phyloP scores from a whole-genome alignment of 92 coral and sea anemone genomes.

The Umimayanthus chanpuru region DNA sequence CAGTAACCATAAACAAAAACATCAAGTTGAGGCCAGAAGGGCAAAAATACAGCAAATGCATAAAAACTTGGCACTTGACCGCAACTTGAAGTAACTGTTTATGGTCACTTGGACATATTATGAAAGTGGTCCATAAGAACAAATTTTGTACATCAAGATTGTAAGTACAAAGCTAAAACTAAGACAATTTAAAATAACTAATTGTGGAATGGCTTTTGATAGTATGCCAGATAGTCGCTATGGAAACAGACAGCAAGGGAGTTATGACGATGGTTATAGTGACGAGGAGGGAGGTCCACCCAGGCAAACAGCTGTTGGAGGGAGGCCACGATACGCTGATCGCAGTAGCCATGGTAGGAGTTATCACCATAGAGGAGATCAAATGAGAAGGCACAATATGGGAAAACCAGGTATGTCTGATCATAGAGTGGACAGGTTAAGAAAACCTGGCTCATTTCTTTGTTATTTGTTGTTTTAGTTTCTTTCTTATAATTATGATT shows the following conservation, averaged over 20 bases:
- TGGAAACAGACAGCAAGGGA: slow-evolving; percentile 55
- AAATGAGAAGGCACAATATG: slow-evolving; percentile 22
- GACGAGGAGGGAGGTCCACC: slow-evolving; percentile 68
- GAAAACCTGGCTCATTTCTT: no score
- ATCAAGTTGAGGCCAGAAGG: no score
- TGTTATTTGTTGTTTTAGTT: background rate
- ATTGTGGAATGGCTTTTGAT: slow-evolving; percentile 11
- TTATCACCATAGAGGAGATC: slow-evolving; percentile 24
- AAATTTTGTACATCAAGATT: background rate
- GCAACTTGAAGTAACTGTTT: no score
- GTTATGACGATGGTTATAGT: slow-evolving; percentile 77
- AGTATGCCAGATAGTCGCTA: slow-evolving; percentile 72
- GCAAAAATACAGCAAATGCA: no score
- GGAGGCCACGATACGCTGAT: slow-evolving; percentile 48
- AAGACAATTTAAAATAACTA: background rate
- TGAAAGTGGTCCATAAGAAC: background rate
- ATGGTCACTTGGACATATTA: no score
- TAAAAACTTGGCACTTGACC: no score
- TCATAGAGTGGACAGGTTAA: background rate
- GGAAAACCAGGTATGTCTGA: slow-evolving; percentile 24
- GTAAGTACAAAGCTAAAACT: background rate
- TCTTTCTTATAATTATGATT: no score
- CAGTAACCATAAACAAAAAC: no score
- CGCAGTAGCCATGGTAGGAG: slow-evolving; percentile 14
- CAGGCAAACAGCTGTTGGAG: slow-evolving; percentile 34